phyloP scores from a whole-genome alignment of 1,140 invertebrate genomes.

The Tetraneura akinire region DNA sequence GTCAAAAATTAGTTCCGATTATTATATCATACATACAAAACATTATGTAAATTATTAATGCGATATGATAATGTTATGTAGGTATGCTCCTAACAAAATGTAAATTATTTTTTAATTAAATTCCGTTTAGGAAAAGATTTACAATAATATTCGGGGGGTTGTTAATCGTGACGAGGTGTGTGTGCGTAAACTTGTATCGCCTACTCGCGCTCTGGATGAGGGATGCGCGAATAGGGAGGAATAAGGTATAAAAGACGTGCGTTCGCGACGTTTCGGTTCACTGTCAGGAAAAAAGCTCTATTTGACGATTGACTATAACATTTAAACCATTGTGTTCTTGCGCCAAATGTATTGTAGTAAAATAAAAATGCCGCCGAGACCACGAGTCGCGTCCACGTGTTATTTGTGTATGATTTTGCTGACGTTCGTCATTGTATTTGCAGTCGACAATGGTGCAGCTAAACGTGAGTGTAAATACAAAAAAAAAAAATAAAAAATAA shows the following conservation, averaged over 20 bases:
- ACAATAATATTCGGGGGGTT: too few species aligned
- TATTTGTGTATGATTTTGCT: slow-evolving; percentile 8
- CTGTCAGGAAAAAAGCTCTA: slow-evolving; percentile 40
- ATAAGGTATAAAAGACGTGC: slow-evolving; percentile 46
- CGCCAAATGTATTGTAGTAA: neutral
- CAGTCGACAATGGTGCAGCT: slow-evolving; percentile 39
- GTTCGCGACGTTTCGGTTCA: slow-evolving; percentile 27
- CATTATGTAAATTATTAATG: too few species aligned
- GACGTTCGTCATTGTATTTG: slow-evolving; percentile 7
- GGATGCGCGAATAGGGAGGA: slow-evolving; percentile 3
- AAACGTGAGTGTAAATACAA: slow-evolving; percentile 30
- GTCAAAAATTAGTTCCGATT: too few species aligned
- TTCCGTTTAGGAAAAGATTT: too few species aligned
- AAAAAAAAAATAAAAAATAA: too few species aligned
- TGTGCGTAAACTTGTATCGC: neutral
- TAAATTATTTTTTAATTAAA: too few species aligned
- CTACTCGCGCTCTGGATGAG: slow-evolving; percentile 13
- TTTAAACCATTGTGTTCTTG: slow-evolving; percentile 18
- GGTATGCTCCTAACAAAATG: too few species aligned
- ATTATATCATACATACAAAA: too few species aligned
- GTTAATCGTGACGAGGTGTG: neutral
- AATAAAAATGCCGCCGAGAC: slow-evolving; percentile 19
- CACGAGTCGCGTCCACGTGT: slow-evolving; percentile 4
- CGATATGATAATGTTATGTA: too few species aligned
- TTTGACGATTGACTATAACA: slow-evolving; percentile 32